Base-by-base conservation (phyloP, 1,140 invertebrate species). In the Listronotus bonariensis region DNA sequence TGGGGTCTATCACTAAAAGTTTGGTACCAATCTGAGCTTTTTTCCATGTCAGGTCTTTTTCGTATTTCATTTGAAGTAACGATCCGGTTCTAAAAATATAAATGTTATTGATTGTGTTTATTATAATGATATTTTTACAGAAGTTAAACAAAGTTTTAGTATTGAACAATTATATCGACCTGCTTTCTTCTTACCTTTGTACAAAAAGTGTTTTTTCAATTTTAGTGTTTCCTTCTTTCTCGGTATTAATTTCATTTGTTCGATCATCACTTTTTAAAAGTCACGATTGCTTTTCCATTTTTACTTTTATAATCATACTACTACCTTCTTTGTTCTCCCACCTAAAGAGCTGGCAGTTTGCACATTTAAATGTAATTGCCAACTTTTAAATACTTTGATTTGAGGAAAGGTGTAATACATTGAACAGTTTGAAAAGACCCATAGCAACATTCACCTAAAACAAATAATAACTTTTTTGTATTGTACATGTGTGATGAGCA, bases 361-460 rank as follows among this genome's bases (percentile, higher is more conserved):
- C 53, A 43, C 72, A 72, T 15, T 68, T 71, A 49, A 72, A 74
- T 17, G 65, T 68, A 6, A 74, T 65, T 7, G 63, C 57, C 15
- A 74, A 14, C 59, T 69, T 26, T 57, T 41, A 31, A 74, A 71
- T 3, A 68, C 41, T 51, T 70, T 66, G 1, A 52, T 36, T 17
- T 74, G 49, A 6, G 57, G 41, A 10, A 86, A 79, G 43, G 85
- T 77, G 76, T 92, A 97, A 0, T 89, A 88, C 60, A 94, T 84
- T 4, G 87, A 81, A 79, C 93, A 96, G 51, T 86, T 87, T 49
- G 82, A 82, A 15, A n/a, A 81, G 82, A 34, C 67, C 67, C 46
- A 78, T 61, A 14, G 71, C 60, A 54, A 76, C 67, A 43, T 71
- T 53, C 34, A 76, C 58, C 68, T 70, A 53, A 48, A 63, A 68